These are phyloP conservation scores for Anarsia innoxiella DNA, from an alignment of 2,888 invertebrate species.

Conservation along the genomic window DNA sequence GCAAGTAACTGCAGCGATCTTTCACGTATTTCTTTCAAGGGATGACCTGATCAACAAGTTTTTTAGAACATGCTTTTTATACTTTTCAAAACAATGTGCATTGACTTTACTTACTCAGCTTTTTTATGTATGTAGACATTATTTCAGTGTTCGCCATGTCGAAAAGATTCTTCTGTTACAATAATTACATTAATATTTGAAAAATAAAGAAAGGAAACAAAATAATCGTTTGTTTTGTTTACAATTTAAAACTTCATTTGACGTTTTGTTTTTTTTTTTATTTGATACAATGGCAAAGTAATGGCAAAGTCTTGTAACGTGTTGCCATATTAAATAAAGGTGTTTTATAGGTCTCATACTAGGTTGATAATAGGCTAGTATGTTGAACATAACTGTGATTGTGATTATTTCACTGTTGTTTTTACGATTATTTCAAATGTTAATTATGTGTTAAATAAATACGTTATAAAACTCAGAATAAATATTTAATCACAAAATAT, in stretches of 20 bases:
- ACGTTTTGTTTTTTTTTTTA: slow-evolving; percentile 3
- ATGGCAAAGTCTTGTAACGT: too few relatives aligned
- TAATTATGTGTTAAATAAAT: too few relatives aligned
- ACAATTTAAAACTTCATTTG: slow-evolving; percentile 17
- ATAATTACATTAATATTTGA: too few relatives aligned
- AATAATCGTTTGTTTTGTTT: slow-evolving; percentile 17
- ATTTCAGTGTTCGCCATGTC: slow-evolving; percentile 26
- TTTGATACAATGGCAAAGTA: not conserved
- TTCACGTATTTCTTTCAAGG: slow-evolving; percentile 73
- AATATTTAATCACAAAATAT: too few relatives aligned
- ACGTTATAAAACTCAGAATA: too few relatives aligned
- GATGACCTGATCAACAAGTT: slow-evolving; percentile 58
- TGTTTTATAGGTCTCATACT: too few relatives aligned
- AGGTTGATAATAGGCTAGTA: too few relatives aligned
- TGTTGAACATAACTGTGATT: too few relatives aligned
- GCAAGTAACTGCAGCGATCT: slow-evolving; percentile 70
- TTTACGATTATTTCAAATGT: too few relatives aligned
- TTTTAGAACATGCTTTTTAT: not conserved
- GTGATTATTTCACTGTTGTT: too few relatives aligned
- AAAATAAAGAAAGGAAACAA: not conserved
- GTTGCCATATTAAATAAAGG: too few relatives aligned
- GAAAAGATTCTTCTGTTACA: too few relatives aligned
- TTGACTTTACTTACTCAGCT: slow-evolving; percentile 38
- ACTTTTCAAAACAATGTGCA: not conserved
- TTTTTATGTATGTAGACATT: slow-evolving; percentile 43